Evolutionary conservation across 2,888 invertebrate genomes (phyloP), one percentile per base, ranked within the genome.

Genomic region (Clitarchus hookeri): DNA sequence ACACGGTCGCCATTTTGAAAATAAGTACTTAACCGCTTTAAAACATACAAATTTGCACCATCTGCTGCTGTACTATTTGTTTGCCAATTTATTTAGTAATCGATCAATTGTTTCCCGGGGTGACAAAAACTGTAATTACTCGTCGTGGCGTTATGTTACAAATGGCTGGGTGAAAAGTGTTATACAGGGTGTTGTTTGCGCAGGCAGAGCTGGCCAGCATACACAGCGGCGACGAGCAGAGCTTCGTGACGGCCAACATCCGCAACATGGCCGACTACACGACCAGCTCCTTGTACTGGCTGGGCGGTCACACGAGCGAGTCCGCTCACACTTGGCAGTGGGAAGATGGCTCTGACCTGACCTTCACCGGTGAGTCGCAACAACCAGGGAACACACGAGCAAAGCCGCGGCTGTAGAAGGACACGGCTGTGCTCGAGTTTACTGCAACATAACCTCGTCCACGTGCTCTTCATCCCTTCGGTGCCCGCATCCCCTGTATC

Each of bases 251-350:
- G 11, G 92, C 94, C 23, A 94, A 94, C 88, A 94, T 96, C 87
- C 92, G 96, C 80, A 94, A 94, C 90, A 94, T 94, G 89, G 93
- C 93, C 84, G 96, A 96, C 89, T 96, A 96, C 91, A 94, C 95
- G 90, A 95, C 95, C 87, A 95, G 95, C 88, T 93, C 95, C 4
- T 93, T 95, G 86, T 96, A 96, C 92, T 96, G 96, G 96, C 92
- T 96, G 27, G 96, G 96, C 0, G 95, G 94, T 3, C 92, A 91
- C 89, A 25, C 87, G 88, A 87, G 87, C 87, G 16, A 44, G 8
- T 79, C 85, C 26, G 89, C 90, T 44, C 91, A 91, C 85, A 94
- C 93, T 85, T 94, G 93, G 92, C 90, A 92, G 88, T 96, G 96
- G 96, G 92, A 93, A 23, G 96, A 96, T 91, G 94, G 94, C 53